phyloP scores from a whole-genome alignment of 2,113 vertebrate species.

The Bagarius yarrelli region DNA sequence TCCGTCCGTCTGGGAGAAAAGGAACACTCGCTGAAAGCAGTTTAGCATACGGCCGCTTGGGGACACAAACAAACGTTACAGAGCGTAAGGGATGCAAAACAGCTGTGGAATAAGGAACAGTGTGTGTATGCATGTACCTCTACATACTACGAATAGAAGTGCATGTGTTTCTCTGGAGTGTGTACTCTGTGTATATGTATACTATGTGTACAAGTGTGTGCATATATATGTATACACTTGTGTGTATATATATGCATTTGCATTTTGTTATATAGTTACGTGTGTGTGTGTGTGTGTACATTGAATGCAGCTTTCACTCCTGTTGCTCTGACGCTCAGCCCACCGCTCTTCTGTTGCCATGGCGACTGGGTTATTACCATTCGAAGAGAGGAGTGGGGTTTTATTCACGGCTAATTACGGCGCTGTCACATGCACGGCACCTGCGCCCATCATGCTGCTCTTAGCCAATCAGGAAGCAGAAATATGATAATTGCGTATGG shows the following conservation, averaged over 20 bases:
- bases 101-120: background rate
- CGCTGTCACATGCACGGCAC: slow-evolving; percentile 34
- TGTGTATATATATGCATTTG: slow-evolving; percentile 2
- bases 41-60: slow-evolving; percentile 26
- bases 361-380: slow-evolving; percentile 46
- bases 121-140: background rate
- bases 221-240: background rate
- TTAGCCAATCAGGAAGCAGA: slow-evolving; percentile 25
- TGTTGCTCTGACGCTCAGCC: slow-evolving; percentile 22
- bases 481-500: background rate
- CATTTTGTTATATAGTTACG: background rate
- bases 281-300: slow-evolving; percentile 14
- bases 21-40: slow-evolving; percentile 35
- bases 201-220: background rate
- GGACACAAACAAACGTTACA: background rate
- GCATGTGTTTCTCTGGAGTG: background rate
- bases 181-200: background rate
- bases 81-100: background rate
- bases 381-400: slow-evolving; percentile 22
- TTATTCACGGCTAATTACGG: slow-evolving; percentile 38
- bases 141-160: background rate
- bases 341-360: slow-evolving; percentile 38
- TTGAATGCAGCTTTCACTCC: background rate
- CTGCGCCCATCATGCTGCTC: background rate
- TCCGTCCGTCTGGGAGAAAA: slow-evolving; percentile 35